Evolutionary conservation across 2,888 invertebrate genomes (phyloP), one percentile per base, ranked within the genome.

Genomic region (Heteromyza rotundicornis): DNA sequence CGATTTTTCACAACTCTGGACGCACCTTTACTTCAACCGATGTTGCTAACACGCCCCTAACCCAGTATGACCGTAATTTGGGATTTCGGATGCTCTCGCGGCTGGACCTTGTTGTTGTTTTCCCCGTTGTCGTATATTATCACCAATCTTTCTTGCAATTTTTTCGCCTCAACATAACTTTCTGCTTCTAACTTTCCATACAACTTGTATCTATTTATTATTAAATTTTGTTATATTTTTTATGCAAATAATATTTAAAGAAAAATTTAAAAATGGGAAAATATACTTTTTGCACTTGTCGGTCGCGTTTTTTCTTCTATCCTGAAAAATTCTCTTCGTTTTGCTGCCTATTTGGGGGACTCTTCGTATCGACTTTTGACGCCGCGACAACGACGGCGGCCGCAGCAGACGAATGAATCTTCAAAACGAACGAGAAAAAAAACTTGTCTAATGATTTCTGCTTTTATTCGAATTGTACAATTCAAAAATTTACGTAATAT

Each of bases 301-400:
- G n/a, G n/a, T n/a, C n/a, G 54, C 59, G 57, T 57, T 51, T 54
- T 64, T 55, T 66, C 62, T 58, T 40, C 32, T 64, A 35, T 49
- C 47, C 12, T 12, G 27, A 44, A 61, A 52, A 49, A 54, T 59
- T 55, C 56, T 52, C 12, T 32, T 32, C 32, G 32, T 12, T 40
- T n/a, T 40, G 8, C 40, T 40, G 7, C n/a, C 40, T 40, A 40
- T n/a, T 8, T 32, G 5, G 5, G 32, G 5, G 12, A 32, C 32
- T 32, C 12, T 32, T 32, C 32, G 32, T 32, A 12, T n/a, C n/a
- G n/a, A n/a, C n/a, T n/a, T n/a, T n/a, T n/a, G n/a, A n/a, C n/a
- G n/a, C n/a, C n/a, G n/a, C n/a, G n/a, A n/a, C n/a, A n/a, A n/a
- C n/a, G n/a, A n/a, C n/a, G n/a, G n/a, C n/a, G n/a, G n/a, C n/a